A percentile compares a stretch with the other conserved stretches of the same genome.
phyloP scores from a whole-genome alignment of 2,113 vertebrate genomes.

The Phocoena sinus region DNA sequence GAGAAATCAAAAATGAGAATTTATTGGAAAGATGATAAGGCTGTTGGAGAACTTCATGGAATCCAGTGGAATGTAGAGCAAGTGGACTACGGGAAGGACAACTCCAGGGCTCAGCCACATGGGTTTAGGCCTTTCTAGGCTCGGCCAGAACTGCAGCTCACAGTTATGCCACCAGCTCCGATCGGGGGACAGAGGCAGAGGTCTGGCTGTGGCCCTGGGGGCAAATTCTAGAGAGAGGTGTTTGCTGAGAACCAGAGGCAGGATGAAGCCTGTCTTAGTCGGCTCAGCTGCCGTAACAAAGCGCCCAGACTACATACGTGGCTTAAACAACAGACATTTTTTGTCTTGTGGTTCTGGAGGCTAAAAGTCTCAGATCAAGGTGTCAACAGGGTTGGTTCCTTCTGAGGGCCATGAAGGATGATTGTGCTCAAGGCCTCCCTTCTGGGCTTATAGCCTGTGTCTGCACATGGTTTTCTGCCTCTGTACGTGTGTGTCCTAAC shows the following conservation, averaged over 20 bases:
- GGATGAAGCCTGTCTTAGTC: no score
- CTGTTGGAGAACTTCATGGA: no score
- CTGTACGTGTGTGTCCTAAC: neutral
- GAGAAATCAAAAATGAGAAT: neutral
- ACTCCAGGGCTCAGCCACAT: accelerated
- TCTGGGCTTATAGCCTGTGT: no score
- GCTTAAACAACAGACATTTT: neutral
- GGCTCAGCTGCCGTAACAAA: neutral
- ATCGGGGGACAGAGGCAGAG: neutral
- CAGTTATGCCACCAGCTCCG: neutral
- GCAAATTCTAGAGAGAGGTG: neutral
- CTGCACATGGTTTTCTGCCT: no score
- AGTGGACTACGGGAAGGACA: accelerated
- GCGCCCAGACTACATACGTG: neutral
- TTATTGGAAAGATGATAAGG: neutral
- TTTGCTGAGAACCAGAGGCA: neutral
- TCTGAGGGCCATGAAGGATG: neutral
- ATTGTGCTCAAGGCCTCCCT: neutral
- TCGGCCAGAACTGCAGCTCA: accelerated
- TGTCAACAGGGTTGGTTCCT: neutral
- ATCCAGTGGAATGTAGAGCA: neutral
- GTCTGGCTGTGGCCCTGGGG: neutral
- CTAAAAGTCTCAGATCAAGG: neutral
- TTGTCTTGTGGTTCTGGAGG: neutral
- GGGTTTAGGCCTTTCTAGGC: neutral